Evolutionary conservation across 2,113 vertebrate genomes (phyloP).

Genomic region (Mormoops blainvillei): DNA sequence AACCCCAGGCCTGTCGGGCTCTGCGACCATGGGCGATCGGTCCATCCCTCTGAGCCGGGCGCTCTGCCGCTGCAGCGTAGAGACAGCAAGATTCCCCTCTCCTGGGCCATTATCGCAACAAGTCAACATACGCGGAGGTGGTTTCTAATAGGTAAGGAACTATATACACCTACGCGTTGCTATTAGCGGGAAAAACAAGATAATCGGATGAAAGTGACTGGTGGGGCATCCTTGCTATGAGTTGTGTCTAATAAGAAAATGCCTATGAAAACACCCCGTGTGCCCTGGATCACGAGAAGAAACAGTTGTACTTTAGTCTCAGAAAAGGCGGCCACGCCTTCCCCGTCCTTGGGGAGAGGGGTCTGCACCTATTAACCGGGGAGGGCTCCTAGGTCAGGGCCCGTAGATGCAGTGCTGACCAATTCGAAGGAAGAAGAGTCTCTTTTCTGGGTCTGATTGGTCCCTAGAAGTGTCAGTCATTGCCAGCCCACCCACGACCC

Average conservation of each 20-base stretch:
- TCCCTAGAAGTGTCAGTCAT: not conserved
- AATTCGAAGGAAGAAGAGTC: not conserved
- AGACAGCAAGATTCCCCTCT: not conserved
- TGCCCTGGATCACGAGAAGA: not conserved
- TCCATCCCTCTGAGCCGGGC: not conserved
- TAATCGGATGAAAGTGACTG: not conserved
- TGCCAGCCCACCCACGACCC: not conserved
- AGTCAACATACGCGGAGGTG: not conserved
- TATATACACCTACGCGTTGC: not conserved
- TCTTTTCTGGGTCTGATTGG: not conserved
- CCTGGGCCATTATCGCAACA: not conserved
- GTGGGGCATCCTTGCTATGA: not conserved
- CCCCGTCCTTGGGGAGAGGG: not conserved
- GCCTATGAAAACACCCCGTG: not conserved
- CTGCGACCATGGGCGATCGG: too few relatives aligned
- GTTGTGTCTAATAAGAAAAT: not conserved
- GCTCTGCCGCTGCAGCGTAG: not conserved
- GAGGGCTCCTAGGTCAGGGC: not conserved
- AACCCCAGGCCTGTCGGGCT: not conserved
- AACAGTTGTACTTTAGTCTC: not conserved
- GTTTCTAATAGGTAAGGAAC: not conserved
- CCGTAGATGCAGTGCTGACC: not conserved
- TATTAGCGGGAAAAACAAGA: not conserved
- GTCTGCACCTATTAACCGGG: not conserved
- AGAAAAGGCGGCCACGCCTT: not conserved